Conservation (phyloP, 2,113 vertebrate genomes). For the Pelmatolapia mariae region DNA sequence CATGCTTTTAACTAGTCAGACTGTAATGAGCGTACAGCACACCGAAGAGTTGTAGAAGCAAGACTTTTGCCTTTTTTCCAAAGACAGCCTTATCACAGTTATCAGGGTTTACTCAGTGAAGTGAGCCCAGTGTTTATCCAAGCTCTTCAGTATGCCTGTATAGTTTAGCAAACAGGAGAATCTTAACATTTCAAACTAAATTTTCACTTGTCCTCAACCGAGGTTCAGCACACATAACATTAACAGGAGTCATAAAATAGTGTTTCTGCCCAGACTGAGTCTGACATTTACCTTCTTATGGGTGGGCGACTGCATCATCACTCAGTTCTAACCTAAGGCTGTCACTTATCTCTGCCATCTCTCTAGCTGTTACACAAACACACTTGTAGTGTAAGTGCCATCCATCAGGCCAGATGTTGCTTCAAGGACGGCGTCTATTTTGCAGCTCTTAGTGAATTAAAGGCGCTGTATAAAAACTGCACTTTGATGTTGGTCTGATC, state of each 20-base stretch:
- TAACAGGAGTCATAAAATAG: background rate
- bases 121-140: background rate
- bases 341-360: conserved; percentile 40
- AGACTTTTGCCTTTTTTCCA: background rate
- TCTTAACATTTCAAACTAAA: background rate
- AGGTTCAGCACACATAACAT: background rate
- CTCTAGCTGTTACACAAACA: conserved; percentile 48
- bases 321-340: background rate
- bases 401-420: background rate
- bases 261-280: background rate
- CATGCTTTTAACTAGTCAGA: background rate
- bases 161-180: background rate
- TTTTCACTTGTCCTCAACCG: background rate
- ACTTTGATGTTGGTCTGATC: background rate
- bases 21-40: conserved; percentile 9
- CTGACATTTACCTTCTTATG: conserved; percentile 25
- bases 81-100: background rate
- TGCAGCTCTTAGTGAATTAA: background rate
- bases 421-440: background rate
- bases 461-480: background rate
- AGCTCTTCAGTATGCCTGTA: background rate
- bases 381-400: conserved; percentile 14
- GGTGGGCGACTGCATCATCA: conserved; percentile 32
- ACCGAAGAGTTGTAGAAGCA: background rate
- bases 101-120: background rate